Evolutionary conservation across 2,888 invertebrate genomes (phyloP).

Genomic region (Craniophora ligustri): DNA sequence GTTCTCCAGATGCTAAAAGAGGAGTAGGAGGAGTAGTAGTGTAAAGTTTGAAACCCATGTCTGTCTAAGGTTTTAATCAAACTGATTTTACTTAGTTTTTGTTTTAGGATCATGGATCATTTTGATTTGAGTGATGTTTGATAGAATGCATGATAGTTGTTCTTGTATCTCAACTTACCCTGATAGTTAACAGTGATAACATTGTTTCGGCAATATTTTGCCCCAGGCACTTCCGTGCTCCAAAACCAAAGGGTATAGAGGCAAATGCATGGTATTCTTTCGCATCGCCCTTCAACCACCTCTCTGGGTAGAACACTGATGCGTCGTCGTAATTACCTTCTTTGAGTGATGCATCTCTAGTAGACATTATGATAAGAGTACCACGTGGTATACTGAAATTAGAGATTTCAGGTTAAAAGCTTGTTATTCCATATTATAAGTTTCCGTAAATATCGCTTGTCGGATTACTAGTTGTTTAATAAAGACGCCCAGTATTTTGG

Average conservation of each 20-base stretch:
- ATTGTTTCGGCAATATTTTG: constrained; percentile 89
- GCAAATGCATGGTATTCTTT: constrained; percentile 86
- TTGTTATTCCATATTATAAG: too few relatives aligned
- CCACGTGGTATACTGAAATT: constrained; percentile 84
- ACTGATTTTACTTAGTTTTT: too few relatives aligned
- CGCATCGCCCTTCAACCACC: constrained; percentile 86
- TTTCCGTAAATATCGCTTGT: too few relatives aligned
- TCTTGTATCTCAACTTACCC: constrained; percentile 74
- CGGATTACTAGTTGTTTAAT: too few relatives aligned
- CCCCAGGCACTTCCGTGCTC: constrained; percentile 89
- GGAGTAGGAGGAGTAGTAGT: too few relatives aligned
- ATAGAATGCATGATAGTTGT: not conserved
- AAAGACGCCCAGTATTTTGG: too few relatives aligned
- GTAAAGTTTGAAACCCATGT: too few relatives aligned
- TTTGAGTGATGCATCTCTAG: constrained; percentile 88
- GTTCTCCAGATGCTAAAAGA: too few relatives aligned
- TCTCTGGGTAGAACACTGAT: constrained; percentile 88
- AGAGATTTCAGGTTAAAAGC: too few relatives aligned
- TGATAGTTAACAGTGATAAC: constrained; percentile 87
- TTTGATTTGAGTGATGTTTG: too few relatives aligned
- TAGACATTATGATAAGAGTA: constrained; percentile 90
- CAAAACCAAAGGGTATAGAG: constrained; percentile 90
- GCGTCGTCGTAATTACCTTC: constrained; percentile 91
- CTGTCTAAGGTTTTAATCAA: too few relatives aligned
- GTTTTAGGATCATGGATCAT: too few relatives aligned